Conservation (phyloP, 2,797 vertebrate species). For the Dromococcyx pavoninus region DNA sequence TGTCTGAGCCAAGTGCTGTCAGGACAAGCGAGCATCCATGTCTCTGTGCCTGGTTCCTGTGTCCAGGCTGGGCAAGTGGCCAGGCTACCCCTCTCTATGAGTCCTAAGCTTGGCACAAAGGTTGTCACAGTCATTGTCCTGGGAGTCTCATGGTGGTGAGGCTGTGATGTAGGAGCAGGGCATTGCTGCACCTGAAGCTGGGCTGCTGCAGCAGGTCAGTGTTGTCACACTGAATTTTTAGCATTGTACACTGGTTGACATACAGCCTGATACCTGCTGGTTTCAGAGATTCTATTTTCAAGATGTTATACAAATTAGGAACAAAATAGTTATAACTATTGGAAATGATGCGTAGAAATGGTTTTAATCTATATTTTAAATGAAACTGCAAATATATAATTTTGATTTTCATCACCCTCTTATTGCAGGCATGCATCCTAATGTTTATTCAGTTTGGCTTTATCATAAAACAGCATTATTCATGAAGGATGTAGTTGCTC, state of each 20-base stretch:
- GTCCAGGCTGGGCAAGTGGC: too few species aligned
- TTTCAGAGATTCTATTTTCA: neutral
- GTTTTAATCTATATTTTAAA: neutral
- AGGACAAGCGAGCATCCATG: rapidly evolving
- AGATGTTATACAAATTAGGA: rapidly evolving
- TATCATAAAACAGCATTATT: neutral
- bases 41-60: rapidly evolving
- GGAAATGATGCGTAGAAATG: neutral
- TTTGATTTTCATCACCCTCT: neutral
- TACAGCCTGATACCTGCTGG: too few species aligned
- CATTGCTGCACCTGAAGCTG: neutral
- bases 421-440: neutral
- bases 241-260: neutral
- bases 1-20: neutral
- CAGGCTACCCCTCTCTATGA: neutral
- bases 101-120: neutral
- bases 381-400: neutral
- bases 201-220: rapidly evolving
- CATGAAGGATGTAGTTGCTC: neutral
- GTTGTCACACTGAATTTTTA: neutral
- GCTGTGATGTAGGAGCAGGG: neutral
- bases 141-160: rapidly evolving
- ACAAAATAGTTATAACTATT: neutral
- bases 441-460: neutral
- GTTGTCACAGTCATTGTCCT: rapidly evolving